Conservation (phyloP, 2,888 invertebrate species). For the Nemotelus pantherinus region DNA sequence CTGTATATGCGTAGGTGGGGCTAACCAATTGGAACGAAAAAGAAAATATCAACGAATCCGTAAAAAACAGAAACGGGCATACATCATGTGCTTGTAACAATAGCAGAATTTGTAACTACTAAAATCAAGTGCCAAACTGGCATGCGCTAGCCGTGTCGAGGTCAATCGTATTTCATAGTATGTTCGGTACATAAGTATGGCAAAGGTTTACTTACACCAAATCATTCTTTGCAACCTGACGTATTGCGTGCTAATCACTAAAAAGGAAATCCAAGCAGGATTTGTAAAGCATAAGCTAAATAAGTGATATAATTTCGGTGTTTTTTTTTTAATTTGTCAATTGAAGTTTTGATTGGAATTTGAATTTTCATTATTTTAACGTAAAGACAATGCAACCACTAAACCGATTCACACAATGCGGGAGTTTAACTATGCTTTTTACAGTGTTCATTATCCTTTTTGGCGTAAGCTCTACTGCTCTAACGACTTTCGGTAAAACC, state of each 20-base stretch:
- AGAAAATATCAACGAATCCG: constrained; percentile 33
- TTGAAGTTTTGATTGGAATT: neutral
- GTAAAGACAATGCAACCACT: constrained; percentile 62
- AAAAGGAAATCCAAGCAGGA: neutral
- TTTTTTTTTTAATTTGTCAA: neutral
- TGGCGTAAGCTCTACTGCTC: constrained; percentile 69
- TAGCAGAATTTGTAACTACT: constrained; percentile 16
- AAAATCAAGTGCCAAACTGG: constrained; percentile 23
- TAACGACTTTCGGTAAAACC: constrained; percentile 77
- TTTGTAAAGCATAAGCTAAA: constrained; percentile 12
- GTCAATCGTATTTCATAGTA: constrained; percentile 25
- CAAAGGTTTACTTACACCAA: constrained; percentile 44
- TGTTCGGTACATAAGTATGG: constrained; percentile 13
- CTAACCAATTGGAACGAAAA: constrained; percentile 20
- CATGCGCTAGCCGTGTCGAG: constrained; percentile 39
- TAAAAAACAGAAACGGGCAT: constrained; percentile 35
- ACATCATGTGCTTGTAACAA: constrained; percentile 3
- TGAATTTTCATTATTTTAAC: neutral
- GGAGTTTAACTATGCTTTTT: constrained; percentile 65
- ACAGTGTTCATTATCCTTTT: constrained; percentile 64
- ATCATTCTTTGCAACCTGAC: constrained; percentile 36
- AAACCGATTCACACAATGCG: constrained; percentile 65
- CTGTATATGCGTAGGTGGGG: constrained; percentile 11
- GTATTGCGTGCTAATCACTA: constrained; percentile 31
- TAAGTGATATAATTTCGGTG: neutral